Percentiles rank a stretch among this genome's conserved stretches.
These are phyloP conservation scores for Peromyscus aztecus DNA, from an alignment of 2,797 vertebrate genomes.

Conservation along the genomic window DNA sequence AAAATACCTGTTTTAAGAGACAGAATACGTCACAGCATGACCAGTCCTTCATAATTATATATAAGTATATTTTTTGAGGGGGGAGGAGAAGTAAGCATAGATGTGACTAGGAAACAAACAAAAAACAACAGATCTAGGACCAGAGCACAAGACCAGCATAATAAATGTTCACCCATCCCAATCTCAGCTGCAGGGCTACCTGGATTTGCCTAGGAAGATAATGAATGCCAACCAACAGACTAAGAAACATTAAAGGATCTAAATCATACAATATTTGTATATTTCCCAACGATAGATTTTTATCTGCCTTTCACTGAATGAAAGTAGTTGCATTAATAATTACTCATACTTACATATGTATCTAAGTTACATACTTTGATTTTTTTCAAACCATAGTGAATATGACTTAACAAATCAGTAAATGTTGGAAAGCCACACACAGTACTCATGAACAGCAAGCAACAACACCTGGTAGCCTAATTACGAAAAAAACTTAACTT, in stretches of 20 bases:
- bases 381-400: conserved; percentile 18
- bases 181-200: neutral
- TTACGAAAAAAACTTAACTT: conserved; percentile 45
- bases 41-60: neutral
- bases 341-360: neutral
- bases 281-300: neutral
- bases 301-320: neutral
- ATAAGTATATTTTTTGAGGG: too few relatives aligned
- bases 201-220: neutral
- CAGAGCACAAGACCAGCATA: neutral
- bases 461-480: neutral
- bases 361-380: neutral
- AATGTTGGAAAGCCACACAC: neutral
- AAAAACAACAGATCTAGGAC: neutral
- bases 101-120: neutral
- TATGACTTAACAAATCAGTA: conserved; percentile 39
- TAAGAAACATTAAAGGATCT: neutral
- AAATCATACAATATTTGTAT: conserved; percentile 15
- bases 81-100: neutral
- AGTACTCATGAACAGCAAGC: neutral
- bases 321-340: neutral
- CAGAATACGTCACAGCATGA: neutral
- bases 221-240: neutral
- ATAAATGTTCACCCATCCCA: neutral
- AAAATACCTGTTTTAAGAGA: neutral